Percentiles rank a stretch among this genome's conserved stretches.
phyloP scores from a whole-genome alignment of 2,888 invertebrate species.

The Entomobrya proxima region DNA sequence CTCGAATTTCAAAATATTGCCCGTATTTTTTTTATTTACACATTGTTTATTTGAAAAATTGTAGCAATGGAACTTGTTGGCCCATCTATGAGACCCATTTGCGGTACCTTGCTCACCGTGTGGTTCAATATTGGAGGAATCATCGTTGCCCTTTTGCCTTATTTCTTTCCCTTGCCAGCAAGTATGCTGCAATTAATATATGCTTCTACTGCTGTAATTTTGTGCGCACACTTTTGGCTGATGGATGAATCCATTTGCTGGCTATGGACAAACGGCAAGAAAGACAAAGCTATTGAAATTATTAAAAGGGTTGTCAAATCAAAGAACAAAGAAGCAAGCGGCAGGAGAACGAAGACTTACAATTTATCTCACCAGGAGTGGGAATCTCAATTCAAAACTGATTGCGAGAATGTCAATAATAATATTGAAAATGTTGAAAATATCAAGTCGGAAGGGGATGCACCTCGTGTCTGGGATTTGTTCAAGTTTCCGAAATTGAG shows the following conservation, averaged over 20 bases:
- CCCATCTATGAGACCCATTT: background rate
- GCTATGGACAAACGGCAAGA: conserved; percentile 21
- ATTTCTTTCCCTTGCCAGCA: background rate
- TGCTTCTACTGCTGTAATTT: background rate
- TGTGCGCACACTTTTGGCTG: conserved; percentile 20
- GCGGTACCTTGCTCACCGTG: conserved; percentile 28
- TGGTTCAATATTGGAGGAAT: background rate
- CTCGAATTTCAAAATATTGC: background rate
- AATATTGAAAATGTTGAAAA: background rate
- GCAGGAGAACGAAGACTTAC: no score
- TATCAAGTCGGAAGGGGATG: background rate
- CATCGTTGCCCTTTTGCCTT: background rate
- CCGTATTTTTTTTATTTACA: background rate
- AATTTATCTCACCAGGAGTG: no score
- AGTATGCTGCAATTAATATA: background rate
- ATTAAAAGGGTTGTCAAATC: background rate
- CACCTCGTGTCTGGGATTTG: background rate
- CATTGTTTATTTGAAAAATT: no score
- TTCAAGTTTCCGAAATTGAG: conserved; percentile 18
- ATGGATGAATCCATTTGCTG: conserved; percentile 48
- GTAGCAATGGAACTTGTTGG: conserved; percentile 53
- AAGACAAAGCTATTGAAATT: conserved; percentile 3
- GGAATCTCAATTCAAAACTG: no score
- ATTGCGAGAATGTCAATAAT: background rate
- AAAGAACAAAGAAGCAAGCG: background rate